phyloP scores from a whole-genome alignment of 1,140 invertebrate species.

The Listronotus oregonensis region DNA sequence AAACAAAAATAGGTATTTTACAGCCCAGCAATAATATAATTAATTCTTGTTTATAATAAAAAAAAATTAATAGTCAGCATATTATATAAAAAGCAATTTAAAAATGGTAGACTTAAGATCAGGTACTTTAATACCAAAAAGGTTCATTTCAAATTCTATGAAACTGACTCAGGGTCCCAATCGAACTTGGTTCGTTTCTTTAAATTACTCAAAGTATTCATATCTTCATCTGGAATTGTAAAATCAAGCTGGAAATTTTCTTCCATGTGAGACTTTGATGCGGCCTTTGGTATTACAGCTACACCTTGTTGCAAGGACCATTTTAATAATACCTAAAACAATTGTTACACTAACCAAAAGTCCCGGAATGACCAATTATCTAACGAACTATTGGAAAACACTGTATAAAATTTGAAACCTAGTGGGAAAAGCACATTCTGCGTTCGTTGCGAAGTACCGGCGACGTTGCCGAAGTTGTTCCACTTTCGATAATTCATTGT shows the following conservation, averaged over 20 bases:
- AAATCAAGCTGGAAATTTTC: conserved; percentile 73
- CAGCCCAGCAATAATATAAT: background rate
- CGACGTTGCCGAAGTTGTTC: no score
- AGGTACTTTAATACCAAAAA: background rate
- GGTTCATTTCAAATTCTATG: conserved; percentile 28
- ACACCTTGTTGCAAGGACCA: conserved; percentile 73
- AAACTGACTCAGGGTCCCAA: conserved; percentile 68
- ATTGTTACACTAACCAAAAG: no score
- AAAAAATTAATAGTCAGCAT: background rate
- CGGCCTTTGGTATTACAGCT: conserved; percentile 74
- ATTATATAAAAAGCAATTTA: no score
- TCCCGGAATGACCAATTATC: no score
- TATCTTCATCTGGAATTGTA: conserved; percentile 61
- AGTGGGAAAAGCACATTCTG: no score
- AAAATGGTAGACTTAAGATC: background rate
- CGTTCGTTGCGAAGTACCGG: no score
- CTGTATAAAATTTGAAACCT: no score
- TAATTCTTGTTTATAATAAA: conserved; percentile 5
- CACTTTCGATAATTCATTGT: no score
- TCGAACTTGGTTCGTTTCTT: conserved; percentile 66
- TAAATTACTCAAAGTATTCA: conserved; percentile 64
- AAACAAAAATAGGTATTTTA: background rate
- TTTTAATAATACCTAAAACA: conserved; percentile 62
- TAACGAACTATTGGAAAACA: no score
- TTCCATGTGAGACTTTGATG: conserved; percentile 63